phyloP scores from a whole-genome alignment of 1,140 invertebrate genomes.

The Luehdorfia chinensis region DNA sequence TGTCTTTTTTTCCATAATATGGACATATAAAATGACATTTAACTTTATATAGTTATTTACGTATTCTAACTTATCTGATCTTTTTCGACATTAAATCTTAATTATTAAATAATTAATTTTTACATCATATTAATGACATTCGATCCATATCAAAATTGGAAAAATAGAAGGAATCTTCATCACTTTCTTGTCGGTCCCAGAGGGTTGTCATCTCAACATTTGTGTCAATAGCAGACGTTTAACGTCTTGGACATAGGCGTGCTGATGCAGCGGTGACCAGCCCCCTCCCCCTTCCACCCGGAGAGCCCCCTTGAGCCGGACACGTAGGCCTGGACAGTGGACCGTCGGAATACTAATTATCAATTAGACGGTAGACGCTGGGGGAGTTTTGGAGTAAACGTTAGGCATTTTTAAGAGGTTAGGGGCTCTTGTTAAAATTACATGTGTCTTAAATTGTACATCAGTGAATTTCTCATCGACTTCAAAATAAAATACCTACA shows the following conservation, averaged over 20 bases:
- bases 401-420: slow-evolving; percentile 12
- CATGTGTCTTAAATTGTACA: slow-evolving; percentile 9
- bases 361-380: slow-evolving; percentile 37
- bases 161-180: no score
- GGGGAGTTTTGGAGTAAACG: slow-evolving; percentile 17
- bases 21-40: no score
- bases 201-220: slow-evolving; percentile 22
- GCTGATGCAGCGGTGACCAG: slow-evolving; percentile 29
- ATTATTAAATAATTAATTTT: no score
- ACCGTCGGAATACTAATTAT: slow-evolving; percentile 54
- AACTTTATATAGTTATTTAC: no score
- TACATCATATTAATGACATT: no score
- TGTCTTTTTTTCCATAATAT: no score
- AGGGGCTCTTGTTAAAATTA: slow-evolving; percentile 9
- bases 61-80: no score
- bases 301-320: not conserved
- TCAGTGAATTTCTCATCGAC: not conserved
- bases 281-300: slow-evolving; percentile 11
- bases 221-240: slow-evolving; percentile 33
- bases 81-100: no score
- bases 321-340: slow-evolving; percentile 48
- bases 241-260: slow-evolving; percentile 27
- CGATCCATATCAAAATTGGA: no score
- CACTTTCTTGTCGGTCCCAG: not conserved
- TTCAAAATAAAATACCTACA: no score